phyloP scores from a whole-genome alignment of 2,113 vertebrate species.

The Burhinus oedicnemus region DNA sequence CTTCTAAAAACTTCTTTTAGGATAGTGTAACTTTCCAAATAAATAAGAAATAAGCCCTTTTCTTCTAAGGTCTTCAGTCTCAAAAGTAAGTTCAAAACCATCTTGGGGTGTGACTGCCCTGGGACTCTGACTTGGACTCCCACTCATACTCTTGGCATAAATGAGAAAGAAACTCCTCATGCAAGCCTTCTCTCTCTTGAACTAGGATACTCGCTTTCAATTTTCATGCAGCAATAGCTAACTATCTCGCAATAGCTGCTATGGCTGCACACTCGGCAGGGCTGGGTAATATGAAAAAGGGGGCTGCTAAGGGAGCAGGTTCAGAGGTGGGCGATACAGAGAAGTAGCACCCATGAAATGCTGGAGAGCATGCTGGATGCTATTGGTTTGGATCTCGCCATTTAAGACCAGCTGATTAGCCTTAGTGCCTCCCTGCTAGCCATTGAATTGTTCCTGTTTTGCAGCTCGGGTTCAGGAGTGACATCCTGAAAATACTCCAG shows the following conservation, averaged over 20 bases:
- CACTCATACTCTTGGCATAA: not conserved
- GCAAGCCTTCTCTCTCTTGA: not conserved
- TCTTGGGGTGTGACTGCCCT: not conserved
- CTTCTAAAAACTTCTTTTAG: not conserved
- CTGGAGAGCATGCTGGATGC: not conserved
- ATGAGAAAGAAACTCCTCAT: not conserved
- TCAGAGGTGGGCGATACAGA: not conserved
- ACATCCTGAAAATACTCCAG: not conserved
- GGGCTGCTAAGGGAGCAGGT: not conserved
- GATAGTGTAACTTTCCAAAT: not conserved
- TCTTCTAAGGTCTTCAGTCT: not conserved
- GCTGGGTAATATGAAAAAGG: not conserved
- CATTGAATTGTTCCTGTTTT: not conserved
- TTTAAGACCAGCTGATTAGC: not conserved
- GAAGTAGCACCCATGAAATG: not conserved
- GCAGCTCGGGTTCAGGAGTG: fast-evolving
- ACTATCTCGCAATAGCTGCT: no score
- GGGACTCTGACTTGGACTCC: not conserved
- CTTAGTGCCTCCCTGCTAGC: not conserved
- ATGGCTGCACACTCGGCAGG: not conserved
- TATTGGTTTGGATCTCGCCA: not conserved
- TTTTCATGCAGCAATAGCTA: not conserved
- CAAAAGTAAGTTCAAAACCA: not conserved
- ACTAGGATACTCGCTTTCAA: not conserved
- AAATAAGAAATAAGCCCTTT: not conserved